Conservation (phyloP, 1,140 invertebrate species). For the Goniozus legneri region DNA sequence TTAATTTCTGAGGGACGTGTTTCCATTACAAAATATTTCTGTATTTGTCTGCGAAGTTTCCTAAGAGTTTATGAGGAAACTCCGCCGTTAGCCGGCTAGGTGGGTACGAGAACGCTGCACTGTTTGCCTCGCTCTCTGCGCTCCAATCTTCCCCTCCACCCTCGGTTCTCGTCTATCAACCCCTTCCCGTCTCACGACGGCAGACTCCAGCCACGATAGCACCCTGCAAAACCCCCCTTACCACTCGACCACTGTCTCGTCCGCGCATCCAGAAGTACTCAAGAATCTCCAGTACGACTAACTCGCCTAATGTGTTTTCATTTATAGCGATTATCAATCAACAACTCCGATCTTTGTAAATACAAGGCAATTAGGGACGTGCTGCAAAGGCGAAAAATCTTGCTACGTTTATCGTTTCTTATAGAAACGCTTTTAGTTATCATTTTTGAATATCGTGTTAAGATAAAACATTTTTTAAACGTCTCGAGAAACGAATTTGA, state of each 20-base stretch:
- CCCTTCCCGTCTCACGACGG: slow-evolving; percentile 5
- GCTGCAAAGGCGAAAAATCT: background rate
- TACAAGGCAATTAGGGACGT: background rate
- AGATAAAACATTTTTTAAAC: background rate
- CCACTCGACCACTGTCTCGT: background rate
- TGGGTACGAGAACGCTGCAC: slow-evolving; percentile 25
- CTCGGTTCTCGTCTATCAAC: background rate
- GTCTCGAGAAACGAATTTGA: background rate
- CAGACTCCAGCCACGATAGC: slow-evolving; percentile 11
- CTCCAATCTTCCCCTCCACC: too few relatives aligned
- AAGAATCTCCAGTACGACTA: slow-evolving; percentile 20
- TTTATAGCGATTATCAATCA: slow-evolving; percentile 30
- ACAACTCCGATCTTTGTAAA: slow-evolving; percentile 7
- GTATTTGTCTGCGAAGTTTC: slow-evolving; percentile 46
- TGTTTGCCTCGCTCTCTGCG: slow-evolving; percentile 20
- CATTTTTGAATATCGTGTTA: too few relatives aligned
- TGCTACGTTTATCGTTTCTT: too few relatives aligned
- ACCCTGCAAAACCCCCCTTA: slow-evolving; percentile 13
- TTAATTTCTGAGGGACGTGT: slow-evolving; percentile 43
- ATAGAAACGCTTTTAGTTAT: too few relatives aligned
- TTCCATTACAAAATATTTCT: slow-evolving; percentile 47
- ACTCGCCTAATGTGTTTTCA: slow-evolving; percentile 33
- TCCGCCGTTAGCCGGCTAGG: slow-evolving; percentile 25
- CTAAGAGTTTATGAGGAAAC: slow-evolving; percentile 44
- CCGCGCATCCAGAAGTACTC: background rate